These are phyloP conservation scores for Lampropteryx suffumata DNA, from an alignment of 2,888 invertebrate species.

Conservation along the genomic window DNA sequence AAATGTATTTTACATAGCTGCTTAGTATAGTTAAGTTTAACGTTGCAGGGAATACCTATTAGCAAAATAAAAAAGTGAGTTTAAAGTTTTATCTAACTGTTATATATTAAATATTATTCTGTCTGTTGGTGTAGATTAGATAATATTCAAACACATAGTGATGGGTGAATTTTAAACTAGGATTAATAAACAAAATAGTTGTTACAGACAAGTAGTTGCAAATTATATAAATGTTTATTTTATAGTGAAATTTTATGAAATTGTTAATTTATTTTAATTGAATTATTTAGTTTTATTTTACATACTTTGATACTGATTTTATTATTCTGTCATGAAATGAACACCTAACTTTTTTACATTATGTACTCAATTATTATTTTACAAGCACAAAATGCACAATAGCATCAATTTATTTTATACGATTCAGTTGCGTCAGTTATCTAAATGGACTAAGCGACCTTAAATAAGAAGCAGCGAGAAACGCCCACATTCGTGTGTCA, in stretches of 20 bases:
- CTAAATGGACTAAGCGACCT: too few relatives aligned
- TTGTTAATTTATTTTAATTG: conserved; percentile 21
- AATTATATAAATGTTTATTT: neutral
- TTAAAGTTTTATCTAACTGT: neutral
- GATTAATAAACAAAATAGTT: too few relatives aligned
- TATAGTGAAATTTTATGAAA: conserved; percentile 4
- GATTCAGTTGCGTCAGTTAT: too few relatives aligned
- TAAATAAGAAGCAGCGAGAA: too few relatives aligned
- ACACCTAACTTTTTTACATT: too few relatives aligned
- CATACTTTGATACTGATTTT: conserved; percentile 2
- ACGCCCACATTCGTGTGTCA: too few relatives aligned
- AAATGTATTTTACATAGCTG: conserved; percentile 3
- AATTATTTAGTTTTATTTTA: conserved; percentile 9
- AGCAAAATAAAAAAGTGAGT: neutral
- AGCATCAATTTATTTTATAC: conserved; percentile 4
- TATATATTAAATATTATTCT: too few relatives aligned
- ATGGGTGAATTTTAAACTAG: neutral
- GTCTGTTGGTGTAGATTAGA: too few relatives aligned
- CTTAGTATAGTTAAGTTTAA: conserved; percentile 18
- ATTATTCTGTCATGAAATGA: neutral
- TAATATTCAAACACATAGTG: conserved; percentile 9
- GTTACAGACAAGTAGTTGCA: too few relatives aligned
- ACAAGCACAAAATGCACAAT: conserved; percentile 10
- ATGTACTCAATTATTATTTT: neutral
- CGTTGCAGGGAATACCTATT: conserved; percentile 1